Conservation (phyloP, 2,113 vertebrate genomes). For the Prietella phreatophila region DNA sequence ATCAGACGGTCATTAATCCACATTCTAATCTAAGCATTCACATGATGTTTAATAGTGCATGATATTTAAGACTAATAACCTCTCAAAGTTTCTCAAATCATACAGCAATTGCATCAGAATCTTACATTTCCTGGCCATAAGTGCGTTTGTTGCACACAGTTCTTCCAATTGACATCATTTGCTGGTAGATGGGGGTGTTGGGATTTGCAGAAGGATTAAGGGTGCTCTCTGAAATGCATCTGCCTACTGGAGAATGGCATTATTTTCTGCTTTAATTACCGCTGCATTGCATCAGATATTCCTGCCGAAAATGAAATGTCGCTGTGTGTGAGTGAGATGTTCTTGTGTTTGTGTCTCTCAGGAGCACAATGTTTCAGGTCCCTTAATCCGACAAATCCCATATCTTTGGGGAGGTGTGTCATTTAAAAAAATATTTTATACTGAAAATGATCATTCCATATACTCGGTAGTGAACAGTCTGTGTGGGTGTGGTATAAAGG, state of each 20-base stretch:
- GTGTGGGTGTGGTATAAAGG: conserved; percentile 42
- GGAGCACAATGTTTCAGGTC: conserved; percentile 42
- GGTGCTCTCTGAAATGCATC: conserved; percentile 54
- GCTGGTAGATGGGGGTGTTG: conserved; percentile 53
- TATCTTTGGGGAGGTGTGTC: conserved; percentile 48
- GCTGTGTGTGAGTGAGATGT: conserved; percentile 51
- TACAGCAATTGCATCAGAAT: conserved; percentile 52
- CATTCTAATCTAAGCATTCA: background rate
- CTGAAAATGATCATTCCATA: conserved; percentile 35
- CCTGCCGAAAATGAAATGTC: conserved; percentile 48
- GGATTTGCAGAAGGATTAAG: conserved; percentile 59
- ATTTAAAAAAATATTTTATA: conserved; percentile 33
- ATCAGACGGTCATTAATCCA: background rate
- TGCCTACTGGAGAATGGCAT: conserved; percentile 54
- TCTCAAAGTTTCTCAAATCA: conserved; percentile 31
- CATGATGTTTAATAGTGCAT: background rate
- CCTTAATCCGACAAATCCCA: conserved; percentile 53
- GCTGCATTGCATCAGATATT: conserved; percentile 65
- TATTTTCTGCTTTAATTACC: conserved; percentile 60
- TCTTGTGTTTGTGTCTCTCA: conserved; percentile 47
- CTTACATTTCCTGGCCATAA: conserved; percentile 36
- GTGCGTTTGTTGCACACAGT: conserved; percentile 32
- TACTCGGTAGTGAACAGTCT: conserved; percentile 30
- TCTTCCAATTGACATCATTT: conserved; percentile 44
- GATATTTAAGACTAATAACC: conserved; percentile 31